Percentiles rank a stretch among this genome's conserved stretches.
Evolutionary conservation across 2,797 vertebrate species (phyloP).

Genomic region (Artibeus jamaicensis): DNA sequence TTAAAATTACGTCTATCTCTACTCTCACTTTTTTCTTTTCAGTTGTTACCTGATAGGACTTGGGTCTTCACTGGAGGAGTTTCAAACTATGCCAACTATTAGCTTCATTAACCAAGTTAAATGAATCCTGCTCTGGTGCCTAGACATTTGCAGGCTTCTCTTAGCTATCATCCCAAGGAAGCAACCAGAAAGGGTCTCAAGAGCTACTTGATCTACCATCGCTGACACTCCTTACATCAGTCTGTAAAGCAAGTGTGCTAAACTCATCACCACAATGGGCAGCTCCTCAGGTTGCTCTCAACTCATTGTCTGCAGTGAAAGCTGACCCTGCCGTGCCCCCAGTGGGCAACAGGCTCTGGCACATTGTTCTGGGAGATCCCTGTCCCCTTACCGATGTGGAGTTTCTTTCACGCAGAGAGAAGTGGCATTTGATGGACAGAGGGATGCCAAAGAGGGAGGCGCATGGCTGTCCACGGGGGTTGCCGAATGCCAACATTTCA

Average conservation of each 20-base stretch:
- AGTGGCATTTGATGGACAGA: neutral
- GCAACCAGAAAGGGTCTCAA: constrained; percentile 4
- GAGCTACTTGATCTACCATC: neutral
- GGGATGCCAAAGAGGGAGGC: neutral
- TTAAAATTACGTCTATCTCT: constrained; percentile 55
- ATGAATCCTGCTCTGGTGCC: neutral
- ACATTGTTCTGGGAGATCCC: neutral
- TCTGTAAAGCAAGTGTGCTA: constrained; percentile 41
- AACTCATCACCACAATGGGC: neutral
- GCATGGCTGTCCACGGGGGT: neutral
- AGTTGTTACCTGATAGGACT: neutral
- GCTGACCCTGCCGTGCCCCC: neutral
- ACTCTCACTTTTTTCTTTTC: constrained; percentile 18
- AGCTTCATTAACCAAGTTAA: constrained; percentile 50
- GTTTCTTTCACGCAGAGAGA: neutral
- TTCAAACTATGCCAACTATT: constrained; percentile 45
- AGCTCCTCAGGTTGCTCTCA: neutral
- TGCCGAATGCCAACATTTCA: neutral
- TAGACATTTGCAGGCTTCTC: constrained; percentile 52
- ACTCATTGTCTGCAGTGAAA: neutral
- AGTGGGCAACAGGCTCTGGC: neutral
- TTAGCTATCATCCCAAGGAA: constrained; percentile 53
- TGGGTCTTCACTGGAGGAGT: constrained; percentile 20
- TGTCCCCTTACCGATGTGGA: neutral
- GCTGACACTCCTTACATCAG: neutral